Percentiles rank a stretch among this genome's conserved stretches.
Conservation (phyloP, 2,797 vertebrate species). For the Eutrigla gurnardus region DNA sequence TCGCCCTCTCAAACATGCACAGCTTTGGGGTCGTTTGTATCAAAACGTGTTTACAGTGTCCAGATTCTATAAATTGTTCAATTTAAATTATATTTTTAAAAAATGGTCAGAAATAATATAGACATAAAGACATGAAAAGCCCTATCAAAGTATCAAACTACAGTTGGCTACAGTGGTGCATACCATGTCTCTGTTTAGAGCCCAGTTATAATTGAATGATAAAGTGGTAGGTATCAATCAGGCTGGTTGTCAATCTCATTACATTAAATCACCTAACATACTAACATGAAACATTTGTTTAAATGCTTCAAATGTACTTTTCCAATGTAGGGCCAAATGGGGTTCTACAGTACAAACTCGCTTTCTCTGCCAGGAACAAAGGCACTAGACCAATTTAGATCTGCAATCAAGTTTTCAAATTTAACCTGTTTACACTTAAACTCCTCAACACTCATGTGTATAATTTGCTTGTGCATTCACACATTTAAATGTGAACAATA, state of each 20-base stretch:
- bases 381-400: slow-evolving; percentile 36
- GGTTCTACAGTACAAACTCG: neutral
- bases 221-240: neutral
- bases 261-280: slow-evolving; percentile 11
- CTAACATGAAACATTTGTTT: neutral
- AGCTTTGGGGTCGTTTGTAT: slow-evolving; percentile 53
- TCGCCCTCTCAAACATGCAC: slow-evolving; percentile 21
- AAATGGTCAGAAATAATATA: slow-evolving; percentile 16
- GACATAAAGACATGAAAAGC: slow-evolving; percentile 2
- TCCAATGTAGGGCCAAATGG: slow-evolving; percentile 3
- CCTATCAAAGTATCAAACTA: neutral
- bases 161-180: slow-evolving; percentile 18
- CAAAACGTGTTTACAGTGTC: slow-evolving; percentile 32
- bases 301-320: neutral
- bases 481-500: slow-evolving; percentile 6
- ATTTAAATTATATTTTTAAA: neutral
- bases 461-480: neutral
- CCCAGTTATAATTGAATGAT: slow-evolving; percentile 9
- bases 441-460: neutral
- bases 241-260: slow-evolving; percentile 16
- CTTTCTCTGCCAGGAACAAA: slow-evolving; percentile 21
- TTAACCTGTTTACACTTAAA: neutral
- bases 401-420: slow-evolving; percentile 1
- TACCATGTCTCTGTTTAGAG: slow-evolving; percentile 10
- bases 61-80: slow-evolving; percentile 16